These are phyloP conservation scores for Ectobius pallidus DNA, from an alignment of 2,888 invertebrate species.

Conservation along the genomic window DNA sequence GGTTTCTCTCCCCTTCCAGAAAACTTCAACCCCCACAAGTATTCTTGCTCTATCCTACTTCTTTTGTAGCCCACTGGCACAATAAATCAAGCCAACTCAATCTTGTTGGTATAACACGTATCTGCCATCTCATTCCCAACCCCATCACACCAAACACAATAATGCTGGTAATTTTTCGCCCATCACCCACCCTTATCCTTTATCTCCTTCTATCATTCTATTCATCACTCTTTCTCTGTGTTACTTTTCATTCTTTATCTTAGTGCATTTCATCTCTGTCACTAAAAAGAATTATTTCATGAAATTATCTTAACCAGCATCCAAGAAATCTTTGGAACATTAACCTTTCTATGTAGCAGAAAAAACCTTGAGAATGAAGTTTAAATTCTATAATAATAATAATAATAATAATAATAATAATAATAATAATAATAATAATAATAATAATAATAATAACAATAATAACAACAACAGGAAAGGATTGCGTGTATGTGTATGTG, in stretches of 20 bases:
- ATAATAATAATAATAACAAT: background rate
- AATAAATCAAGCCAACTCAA: constrained; percentile 15
- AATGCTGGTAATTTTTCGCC: constrained; percentile 8
- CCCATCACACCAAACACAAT: background rate
- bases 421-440: background rate
- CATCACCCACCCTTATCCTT: background rate
- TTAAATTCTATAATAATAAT: too few species aligned
- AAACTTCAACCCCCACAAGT: background rate
- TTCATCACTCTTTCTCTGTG: background rate
- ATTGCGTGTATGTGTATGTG: background rate
- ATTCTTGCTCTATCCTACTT: background rate
- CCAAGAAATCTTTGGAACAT: too few species aligned
- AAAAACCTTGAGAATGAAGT: too few species aligned
- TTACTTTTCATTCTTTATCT: background rate
- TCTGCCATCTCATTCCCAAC: background rate
- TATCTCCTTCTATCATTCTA: background rate
- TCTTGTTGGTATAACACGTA: background rate
- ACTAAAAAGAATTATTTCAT: background rate
- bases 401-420: background rate
- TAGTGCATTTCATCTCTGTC: background rate
- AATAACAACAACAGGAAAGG: background rate
- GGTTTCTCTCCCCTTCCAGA: background rate
- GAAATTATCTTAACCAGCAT: too few species aligned
- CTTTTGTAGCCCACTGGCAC: background rate
- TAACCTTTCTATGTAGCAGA: too few species aligned